Percentiles rank a stretch among this genome's conserved stretches.
phyloP scores from a whole-genome alignment of 2,113 vertebrate genomes.

The Pedionomus torquatus region DNA sequence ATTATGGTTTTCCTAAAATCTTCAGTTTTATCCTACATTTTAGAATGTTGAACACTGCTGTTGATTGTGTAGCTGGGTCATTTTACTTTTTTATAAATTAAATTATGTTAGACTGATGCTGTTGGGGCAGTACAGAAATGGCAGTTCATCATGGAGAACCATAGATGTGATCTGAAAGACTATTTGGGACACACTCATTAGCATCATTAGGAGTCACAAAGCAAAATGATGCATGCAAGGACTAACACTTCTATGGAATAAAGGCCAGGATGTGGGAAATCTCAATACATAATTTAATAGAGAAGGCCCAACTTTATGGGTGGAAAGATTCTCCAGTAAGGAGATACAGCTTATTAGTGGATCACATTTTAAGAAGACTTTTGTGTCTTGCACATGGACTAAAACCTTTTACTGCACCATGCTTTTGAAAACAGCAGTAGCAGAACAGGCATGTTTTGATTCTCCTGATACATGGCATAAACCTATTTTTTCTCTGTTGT shows the following conservation, averaged over 20 bases:
- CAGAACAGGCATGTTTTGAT: neutral
- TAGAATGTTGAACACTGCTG: neutral
- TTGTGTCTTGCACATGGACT: neutral
- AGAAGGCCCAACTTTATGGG: neutral
- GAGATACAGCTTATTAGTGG: neutral
- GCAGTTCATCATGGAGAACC: rapidly evolving
- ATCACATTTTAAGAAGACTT: neutral
- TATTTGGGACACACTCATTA: neutral
- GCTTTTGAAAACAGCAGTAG: neutral
- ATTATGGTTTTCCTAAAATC: neutral
- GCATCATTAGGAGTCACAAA: neutral
- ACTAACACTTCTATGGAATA: neutral
- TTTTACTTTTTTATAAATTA: neutral
- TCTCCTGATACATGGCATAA: neutral
- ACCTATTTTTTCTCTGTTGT: neutral
- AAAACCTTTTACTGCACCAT: neutral
- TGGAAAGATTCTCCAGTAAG: neutral
- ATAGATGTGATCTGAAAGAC: neutral
- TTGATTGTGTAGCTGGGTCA: neutral
- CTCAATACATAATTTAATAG: neutral
- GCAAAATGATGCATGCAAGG: neutral
- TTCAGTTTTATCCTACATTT: neutral
- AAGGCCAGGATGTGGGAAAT: neutral
- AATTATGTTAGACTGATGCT: neutral
- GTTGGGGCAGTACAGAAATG: neutral